Base-by-base conservation (phyloP, 1,140 invertebrate species). In the Dolichoris vasculosae region DNA sequence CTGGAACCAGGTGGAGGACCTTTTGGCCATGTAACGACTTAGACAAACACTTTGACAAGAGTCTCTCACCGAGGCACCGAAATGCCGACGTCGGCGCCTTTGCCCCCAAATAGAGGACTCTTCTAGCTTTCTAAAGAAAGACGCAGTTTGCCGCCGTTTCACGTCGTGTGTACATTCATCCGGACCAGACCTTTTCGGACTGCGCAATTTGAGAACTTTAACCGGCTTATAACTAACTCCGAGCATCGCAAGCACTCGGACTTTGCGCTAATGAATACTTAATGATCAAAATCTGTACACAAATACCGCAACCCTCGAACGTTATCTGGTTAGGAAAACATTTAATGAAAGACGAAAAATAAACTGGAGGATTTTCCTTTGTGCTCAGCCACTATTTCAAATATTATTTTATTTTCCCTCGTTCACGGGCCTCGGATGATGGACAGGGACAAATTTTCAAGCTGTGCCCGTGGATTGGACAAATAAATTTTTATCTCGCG, bases 51-150 rank as follows among this genome's bases (percentile, higher is more conserved):
- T 88, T 89, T 85, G 78, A 87, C 82, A 82, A 76, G 80, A 64
- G 32, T 82, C 51, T 80, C 55, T 83, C 73, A 51, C 26, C 64
- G 55, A 77, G 88, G 88, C 38, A 51, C 32, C 55, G 64, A 69
- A 69, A 71, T n/a, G 63, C 85, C 87, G 76, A 86, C 71, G 90
- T 92, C 91, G 90, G 91, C 89, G 88, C 90, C 89, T 92, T 90
- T 89, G 86, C 84, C 86, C 78, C 73, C 40, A 82, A 80, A 82
- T 87, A 85, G 79, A 79, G 69, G 51, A 80, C 75, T n/a, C n/a
- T 87, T 87, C 86, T 84, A 78, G 80, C 86, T 89, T 88, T 86
- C 88, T 86, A 90, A 90, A 91, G 88, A 79, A 88, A 69, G 73
- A 89, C 88, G 89, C 87, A 86, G 77, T 43, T n/a, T 26, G 4